These are phyloP conservation scores for Ooceraea biroi DNA, from an alignment of 1,140 invertebrate genomes.

Conservation along the genomic window DNA sequence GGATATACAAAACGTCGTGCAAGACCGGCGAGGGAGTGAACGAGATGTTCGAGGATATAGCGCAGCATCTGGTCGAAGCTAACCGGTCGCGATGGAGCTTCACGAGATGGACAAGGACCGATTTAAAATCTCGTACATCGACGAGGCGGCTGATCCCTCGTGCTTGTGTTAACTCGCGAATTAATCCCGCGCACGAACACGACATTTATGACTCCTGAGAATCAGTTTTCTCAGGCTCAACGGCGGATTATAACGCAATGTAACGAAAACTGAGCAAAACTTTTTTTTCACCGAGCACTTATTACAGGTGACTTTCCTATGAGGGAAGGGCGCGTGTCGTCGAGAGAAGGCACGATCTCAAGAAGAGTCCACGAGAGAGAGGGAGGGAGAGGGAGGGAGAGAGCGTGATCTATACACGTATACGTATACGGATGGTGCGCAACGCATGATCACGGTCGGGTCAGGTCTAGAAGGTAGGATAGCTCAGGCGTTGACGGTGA, in stretches of 20 bases:
- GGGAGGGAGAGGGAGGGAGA: no score
- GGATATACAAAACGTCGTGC: constrained; percentile 96
- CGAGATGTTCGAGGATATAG: constrained; percentile 96
- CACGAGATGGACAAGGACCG: constrained; percentile 92
- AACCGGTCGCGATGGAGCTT: constrained; percentile 94
- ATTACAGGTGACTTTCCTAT: constrained; percentile 59
- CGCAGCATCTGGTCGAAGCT: constrained; percentile 91
- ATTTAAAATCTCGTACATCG: constrained; percentile 91
- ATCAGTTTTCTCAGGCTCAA: constrained; percentile 11
- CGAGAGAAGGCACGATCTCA: not conserved
- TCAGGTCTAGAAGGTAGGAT: not conserved
- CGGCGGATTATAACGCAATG: not conserved
- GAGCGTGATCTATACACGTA: constrained; percentile 6
- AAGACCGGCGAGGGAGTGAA: constrained; percentile 95
- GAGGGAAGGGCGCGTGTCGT: constrained; percentile 30
- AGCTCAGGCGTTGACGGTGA: no score
- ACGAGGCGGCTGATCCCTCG: constrained; percentile 88
- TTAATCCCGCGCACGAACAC: not conserved
- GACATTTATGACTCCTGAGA: constrained; percentile 54
- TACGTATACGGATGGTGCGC: not conserved
- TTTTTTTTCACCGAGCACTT: constrained; percentile 59
- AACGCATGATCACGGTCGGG: not conserved
- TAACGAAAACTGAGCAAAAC: not conserved
- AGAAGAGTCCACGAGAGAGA: constrained; percentile 21
- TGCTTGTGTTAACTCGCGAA: constrained; percentile 88